phyloP scores from a whole-genome alignment of 2,797 vertebrate genomes.

The Lepilemur septentrionalis region DNA sequence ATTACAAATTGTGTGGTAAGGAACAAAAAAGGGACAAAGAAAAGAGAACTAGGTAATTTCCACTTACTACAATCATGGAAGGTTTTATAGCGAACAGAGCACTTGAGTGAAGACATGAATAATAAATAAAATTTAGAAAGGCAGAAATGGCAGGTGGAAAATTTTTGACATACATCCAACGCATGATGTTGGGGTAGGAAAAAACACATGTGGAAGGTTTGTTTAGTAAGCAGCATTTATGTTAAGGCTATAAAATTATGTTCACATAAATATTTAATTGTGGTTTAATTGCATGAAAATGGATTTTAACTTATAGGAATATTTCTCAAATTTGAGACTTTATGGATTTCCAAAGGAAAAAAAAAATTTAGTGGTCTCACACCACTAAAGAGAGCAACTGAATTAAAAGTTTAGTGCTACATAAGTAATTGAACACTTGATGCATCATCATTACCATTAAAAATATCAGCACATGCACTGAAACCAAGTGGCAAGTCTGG shows the following conservation, averaged over 20 bases:
- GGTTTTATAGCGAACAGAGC: not conserved
- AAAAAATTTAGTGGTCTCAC: not conserved
- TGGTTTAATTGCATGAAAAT: not conserved
- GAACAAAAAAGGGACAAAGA: not conserved
- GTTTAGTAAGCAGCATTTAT: not conserved
- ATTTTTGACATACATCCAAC: not conserved
- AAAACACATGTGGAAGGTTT: not conserved
- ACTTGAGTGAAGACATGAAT: not conserved
- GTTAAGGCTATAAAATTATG: not conserved
- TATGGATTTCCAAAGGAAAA: not conserved
- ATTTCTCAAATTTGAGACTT: not conserved
- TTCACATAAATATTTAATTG: not conserved
- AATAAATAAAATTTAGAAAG: not conserved
- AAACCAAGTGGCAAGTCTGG: not conserved
- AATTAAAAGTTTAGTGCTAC: not conserved
- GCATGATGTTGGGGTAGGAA: not conserved
- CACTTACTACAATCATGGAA: not conserved
- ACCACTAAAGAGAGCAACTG: not conserved
- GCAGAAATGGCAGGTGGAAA: not conserved
- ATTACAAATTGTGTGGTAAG: not conserved
- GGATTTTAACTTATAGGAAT: not conserved
- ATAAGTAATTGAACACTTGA: not conserved
- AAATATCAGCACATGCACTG: not conserved
- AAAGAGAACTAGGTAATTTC: not conserved
- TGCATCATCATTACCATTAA: not conserved